Conservation (phyloP, 2,113 vertebrate species). For the Ceratotherium simum region DNA sequence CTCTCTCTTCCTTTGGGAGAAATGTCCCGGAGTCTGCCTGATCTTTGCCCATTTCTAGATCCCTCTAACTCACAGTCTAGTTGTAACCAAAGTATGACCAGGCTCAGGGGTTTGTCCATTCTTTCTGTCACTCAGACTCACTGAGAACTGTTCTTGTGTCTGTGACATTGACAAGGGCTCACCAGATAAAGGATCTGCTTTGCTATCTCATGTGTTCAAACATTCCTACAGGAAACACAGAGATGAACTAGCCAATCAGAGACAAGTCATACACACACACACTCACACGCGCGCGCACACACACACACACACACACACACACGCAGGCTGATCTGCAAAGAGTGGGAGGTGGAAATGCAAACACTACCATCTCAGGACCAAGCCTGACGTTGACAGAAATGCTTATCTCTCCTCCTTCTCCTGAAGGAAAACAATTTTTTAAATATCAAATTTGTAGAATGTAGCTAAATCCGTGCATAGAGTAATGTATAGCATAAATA, state of each 20-base stretch:
- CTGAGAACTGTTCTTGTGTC: background rate
- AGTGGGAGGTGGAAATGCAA: background rate
- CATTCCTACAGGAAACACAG: background rate
- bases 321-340: background rate
- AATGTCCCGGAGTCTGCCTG: rapidly evolving
- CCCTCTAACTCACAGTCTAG: conserved; percentile 22
- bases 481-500: background rate
- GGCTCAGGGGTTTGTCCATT: background rate
- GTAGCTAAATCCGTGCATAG: background rate
- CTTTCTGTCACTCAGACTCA: background rate
- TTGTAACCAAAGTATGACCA: conserved; percentile 38
- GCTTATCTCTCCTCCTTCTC: background rate
- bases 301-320: too few relatives aligned
- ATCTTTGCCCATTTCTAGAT: background rate
- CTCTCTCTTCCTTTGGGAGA: background rate
- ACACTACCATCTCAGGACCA: background rate
- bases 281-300: background rate
- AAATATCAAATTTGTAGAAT: background rate
- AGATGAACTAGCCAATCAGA: background rate
- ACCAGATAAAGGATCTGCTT: background rate
- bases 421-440: background rate
- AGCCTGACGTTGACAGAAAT: background rate
- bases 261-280: background rate
- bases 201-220: background rate
- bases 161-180: background rate